Percentiles rank a stretch among this genome's conserved stretches.
Conservation (phyloP, 1,140 invertebrate genomes). For the Triops cancriformis region DNA sequence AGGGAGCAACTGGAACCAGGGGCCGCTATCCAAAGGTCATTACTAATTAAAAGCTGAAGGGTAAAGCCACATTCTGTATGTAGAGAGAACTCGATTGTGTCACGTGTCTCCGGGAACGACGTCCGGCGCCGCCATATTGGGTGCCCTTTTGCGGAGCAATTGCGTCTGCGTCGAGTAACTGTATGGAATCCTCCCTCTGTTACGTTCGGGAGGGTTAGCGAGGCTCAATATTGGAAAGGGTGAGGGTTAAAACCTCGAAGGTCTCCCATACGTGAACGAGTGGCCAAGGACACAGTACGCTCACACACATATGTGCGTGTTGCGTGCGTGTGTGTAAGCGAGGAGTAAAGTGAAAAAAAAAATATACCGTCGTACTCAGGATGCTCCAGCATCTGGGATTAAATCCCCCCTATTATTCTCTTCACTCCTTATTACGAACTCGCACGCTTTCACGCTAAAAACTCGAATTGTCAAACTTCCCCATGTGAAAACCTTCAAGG, state of each 20-base stretch:
- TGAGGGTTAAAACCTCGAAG: neutral
- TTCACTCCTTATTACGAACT: neutral
- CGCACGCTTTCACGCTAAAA: neutral
- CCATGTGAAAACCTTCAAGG: neutral
- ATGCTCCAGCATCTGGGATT: neutral
- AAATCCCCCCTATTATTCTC: neutral
- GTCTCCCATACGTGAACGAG: neutral
- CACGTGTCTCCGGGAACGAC: neutral
- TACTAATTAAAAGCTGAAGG: neutral
- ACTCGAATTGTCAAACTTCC: neutral
- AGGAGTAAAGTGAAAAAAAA: neutral
- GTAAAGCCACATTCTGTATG: neutral
- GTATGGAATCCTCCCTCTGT: neutral
- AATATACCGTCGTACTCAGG: neutral
- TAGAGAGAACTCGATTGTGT: neutral
- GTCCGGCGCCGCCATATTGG: constrained; percentile 4
- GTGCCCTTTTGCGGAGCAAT: neutral
- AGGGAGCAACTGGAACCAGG: too few species aligned
- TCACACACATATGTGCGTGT: neutral
- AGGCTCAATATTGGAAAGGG: neutral
- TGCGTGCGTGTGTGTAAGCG: neutral
- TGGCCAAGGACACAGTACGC: too few species aligned
- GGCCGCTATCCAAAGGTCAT: neutral
- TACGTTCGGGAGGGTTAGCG: neutral
- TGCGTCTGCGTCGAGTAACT: neutral